A percentile compares a stretch with the other conserved stretches of the same genome.
These are phyloP conservation scores for Adoxophyes honmai DNA, from an alignment of 1,140 invertebrate species.

Conservation along the genomic window DNA sequence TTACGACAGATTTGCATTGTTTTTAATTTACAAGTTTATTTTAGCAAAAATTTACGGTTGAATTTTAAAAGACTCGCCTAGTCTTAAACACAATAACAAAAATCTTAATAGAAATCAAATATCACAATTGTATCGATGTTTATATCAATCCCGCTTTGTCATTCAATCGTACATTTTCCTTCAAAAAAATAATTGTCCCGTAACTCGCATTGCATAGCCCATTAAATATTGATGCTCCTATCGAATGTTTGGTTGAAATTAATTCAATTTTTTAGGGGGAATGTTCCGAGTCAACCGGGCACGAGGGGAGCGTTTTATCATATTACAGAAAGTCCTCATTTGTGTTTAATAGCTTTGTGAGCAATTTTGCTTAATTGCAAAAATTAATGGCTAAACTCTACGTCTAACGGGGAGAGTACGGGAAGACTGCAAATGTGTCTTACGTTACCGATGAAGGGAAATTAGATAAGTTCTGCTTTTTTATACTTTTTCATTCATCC, in stretches of 20 bases:
- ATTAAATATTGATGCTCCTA: constrained; percentile 37
- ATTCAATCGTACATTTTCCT: background rate
- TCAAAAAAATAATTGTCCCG: background rate
- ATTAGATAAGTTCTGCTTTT: constrained; percentile 18
- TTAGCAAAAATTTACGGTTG: too few relatives aligned
- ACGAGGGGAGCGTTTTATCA: constrained; percentile 35
- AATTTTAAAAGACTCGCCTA: too few relatives aligned
- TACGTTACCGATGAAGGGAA: too few relatives aligned
- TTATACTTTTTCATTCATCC: too few relatives aligned
- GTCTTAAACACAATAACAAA: too few relatives aligned
- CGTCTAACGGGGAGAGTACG: constrained; percentile 26
- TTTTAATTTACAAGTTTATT: too few relatives aligned
- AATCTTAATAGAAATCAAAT: too few relatives aligned
- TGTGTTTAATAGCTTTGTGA: constrained; percentile 34
- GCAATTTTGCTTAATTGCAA: constrained; percentile 32
- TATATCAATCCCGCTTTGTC: background rate
- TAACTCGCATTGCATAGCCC: constrained; percentile 23
- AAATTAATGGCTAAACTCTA: constrained; percentile 29
- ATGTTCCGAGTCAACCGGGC: constrained; percentile 20
- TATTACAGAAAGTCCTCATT: constrained; percentile 35
- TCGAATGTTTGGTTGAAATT: constrained; percentile 42
- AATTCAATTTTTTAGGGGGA: constrained; percentile 44
- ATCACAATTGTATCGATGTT: too few relatives aligned
- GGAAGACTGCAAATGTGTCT: too few relatives aligned
- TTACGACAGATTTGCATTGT: too few relatives aligned